Conservation (phyloP, 2,113 vertebrate species). For the Rhinolophus ferrumequinum region DNA sequence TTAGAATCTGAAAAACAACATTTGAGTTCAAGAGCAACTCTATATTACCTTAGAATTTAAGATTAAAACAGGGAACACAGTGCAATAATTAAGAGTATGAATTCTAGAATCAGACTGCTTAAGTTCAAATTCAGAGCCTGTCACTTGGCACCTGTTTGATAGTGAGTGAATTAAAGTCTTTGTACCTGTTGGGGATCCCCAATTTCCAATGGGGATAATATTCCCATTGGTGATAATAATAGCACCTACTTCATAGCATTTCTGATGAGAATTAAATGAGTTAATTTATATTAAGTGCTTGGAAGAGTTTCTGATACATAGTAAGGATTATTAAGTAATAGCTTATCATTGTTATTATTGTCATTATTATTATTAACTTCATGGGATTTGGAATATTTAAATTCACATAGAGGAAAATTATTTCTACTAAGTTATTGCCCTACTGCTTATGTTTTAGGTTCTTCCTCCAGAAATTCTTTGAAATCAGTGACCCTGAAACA, state of each 20-base stretch:
- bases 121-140: not conserved
- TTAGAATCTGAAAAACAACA: not conserved
- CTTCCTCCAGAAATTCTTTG: not conserved
- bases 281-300: not conserved
- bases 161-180: not conserved
- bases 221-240: not conserved
- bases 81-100: not conserved
- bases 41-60: not conserved
- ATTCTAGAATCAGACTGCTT: not conserved
- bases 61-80: not conserved
- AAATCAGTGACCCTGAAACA: slow-evolving; percentile 19
- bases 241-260: not conserved
- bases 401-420: not conserved
- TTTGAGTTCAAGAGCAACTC: not conserved
- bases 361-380: not conserved
- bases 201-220: not conserved
- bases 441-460: not conserved
- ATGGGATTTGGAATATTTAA: slow-evolving; percentile 11
- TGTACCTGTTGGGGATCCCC: not conserved
- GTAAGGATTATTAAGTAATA: not conserved
- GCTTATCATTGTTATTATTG: not conserved
- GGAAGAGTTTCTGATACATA: not conserved
- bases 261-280: not conserved
- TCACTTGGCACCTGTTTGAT: not conserved
- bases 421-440: not conserved